phyloP scores from a whole-genome alignment of 2,797 vertebrate genomes.

The Microchirus variegatus region DNA sequence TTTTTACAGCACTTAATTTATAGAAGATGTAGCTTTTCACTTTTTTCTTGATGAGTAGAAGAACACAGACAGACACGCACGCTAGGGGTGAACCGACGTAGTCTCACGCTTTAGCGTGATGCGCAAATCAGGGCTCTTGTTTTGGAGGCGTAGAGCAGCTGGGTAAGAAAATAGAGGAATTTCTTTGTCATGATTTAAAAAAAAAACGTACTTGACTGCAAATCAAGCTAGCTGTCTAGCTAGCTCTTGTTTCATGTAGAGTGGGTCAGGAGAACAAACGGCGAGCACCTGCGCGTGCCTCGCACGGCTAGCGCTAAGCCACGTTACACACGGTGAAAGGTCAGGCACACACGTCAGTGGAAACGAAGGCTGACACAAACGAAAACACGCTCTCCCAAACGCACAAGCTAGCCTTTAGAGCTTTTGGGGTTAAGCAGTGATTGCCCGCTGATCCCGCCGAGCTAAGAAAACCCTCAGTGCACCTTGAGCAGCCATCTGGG shows the following conservation, averaged over 20 bases:
- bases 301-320: conserved; percentile 58
- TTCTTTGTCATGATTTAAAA: neutral
- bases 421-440: conserved; percentile 64
- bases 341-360: conserved; percentile 42
- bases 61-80: conserved; percentile 19
- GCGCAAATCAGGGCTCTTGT: conserved; percentile 9
- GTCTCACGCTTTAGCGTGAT: conserved; percentile 12
- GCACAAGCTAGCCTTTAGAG: conserved; percentile 23
- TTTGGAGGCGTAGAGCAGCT: neutral
- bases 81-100: neutral
- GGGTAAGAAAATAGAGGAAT: neutral
- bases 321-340: conserved; percentile 34
- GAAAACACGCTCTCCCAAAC: conserved; percentile 4
- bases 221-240: neutral
- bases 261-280: conserved; percentile 50
- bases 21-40: conserved; percentile 79
- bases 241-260: neutral
- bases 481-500: conserved; percentile 66
- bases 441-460: conserved; percentile 64
- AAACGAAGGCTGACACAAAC: conserved; percentile 32
- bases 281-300: conserved; percentile 59
- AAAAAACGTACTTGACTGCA: neutral
- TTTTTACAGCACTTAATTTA: conserved; percentile 92
- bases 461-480: conserved; percentile 50
- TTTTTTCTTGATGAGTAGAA: conserved; percentile 52